Evolutionary conservation across 1,140 invertebrate species (phyloP), one percentile per base, ranked within the genome.

Genomic region (Lordiphosa clarofinis): DNA sequence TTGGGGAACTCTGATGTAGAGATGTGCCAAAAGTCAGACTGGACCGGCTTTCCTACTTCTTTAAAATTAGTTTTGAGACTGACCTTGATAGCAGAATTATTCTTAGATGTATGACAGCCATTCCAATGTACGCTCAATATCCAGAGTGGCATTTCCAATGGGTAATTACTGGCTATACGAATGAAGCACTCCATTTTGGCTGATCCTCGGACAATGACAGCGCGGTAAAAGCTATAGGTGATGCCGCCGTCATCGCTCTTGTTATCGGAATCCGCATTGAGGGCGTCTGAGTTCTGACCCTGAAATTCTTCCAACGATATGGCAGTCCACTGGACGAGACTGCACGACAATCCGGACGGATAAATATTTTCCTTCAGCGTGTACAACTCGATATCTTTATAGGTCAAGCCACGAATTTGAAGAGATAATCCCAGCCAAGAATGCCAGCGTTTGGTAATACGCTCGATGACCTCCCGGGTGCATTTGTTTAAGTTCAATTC

Each of bases 141-240:
- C 89, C 97, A 96, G 37, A 97, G 84, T 4, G 96, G 95, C 10
- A 93, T 91, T 42, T 92, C 91, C 55, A 92, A 90, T 1, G 96
- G 97, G 88, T 96, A 98, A 87, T 96, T 93, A 65, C 94, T 93
- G 40, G 93, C 94, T 13, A 98, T 91, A 6, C 92, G 92, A 48
- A 97, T 93, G 11, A 93, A 91, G 40, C 95, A 94, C 10, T 93
- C 91, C 56, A 98, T 89, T 86, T 94, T 94, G 39, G 94, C 96
- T 79, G 90, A 90, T 62, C 93, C 94, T 73, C 95, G 90, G 6
- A 92, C 91, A 49, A 96, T 90, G 13, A 93, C 91, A 31, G 93
- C 92, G 68, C 92, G 90, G 52, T 95, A 95, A 1, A 54, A 66
- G 3, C 38, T 84, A 63, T 95, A 92, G 59, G 93, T 91, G 76